Base-by-base conservation (phyloP, 2,113 vertebrate genomes). In the Amazona vittata region DNA sequence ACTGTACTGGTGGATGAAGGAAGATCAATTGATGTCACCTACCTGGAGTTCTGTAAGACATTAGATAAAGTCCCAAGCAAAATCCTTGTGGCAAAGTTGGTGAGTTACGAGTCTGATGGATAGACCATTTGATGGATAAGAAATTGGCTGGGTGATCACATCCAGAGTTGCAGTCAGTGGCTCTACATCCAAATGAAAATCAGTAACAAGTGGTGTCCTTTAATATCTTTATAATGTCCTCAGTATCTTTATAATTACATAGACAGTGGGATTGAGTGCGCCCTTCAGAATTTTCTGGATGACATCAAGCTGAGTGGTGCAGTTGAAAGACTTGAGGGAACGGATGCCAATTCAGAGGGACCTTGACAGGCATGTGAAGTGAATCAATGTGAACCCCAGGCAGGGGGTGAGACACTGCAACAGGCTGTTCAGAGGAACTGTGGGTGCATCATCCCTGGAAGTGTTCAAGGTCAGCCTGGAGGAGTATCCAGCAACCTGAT, bases 351-450 rank as follows among this genome's bases (percentile, higher is more conserved):
- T 28, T 7, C 12, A 69, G 7, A 25, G 18, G 6, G 9, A 21
- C 25, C 20, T 26, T 65, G 18, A 46, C 9, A 39, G 10, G 11
- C 12, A n/a, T 59, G n/a, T 53, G 57, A 86, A 63, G 7, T 20
- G 7, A 3, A 3, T 47, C 29, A 75, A 0, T 33, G 37, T 43
- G 43, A 59, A 43, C 13, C 8, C 65, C 26, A 57, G 22, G 22
- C 70, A 67, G 16, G 6, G 5, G 3, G 1, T 35, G 29, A 93
- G 13, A 37, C 22, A 31, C 15, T 53, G 39, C 13, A 76, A 59
- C 1, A 49, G 5, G 31, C 9, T 59, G 5, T 18, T 10, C 10
- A 59, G 24, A 57, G 15, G 80, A 71, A 9, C 0, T 39, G 19
- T 29, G 17, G n/a, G 49, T 73, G 8, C 2, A 4, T 1, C 5